Base-by-base conservation (phyloP, 2,797 vertebrate genomes). In the Channa striata region DNA sequence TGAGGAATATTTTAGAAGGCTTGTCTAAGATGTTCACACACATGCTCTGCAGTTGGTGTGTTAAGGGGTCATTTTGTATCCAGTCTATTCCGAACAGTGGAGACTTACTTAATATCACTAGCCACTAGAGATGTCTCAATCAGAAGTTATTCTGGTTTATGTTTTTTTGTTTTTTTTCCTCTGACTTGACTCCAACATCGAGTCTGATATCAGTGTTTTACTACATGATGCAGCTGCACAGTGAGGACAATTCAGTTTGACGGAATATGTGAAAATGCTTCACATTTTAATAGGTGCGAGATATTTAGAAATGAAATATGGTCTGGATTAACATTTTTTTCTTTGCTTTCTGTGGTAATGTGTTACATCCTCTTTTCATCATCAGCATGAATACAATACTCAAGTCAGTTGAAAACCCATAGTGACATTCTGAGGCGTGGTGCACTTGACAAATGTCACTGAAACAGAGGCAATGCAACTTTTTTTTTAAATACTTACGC, bases 21-120 rank as follows among this genome's bases (percentile, higher is more conserved):
- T 86, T 54, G 65, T 82, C 70, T 68, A 82, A 89, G 89, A 93
- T 89, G 85, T 88, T 89, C 87, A 57, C 80, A 81, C 72, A 62
- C 76, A 39, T 64, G 53, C 82, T 68, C 44, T 43, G 46, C 49
- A 62, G 71, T 66, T 53, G 64, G 47, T 62, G 73, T 78, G 78
- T 85, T 78, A 78, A 84, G 74, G 78, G 81, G 81, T 72, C 57
- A 84, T 87, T 90, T 88, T 30, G 66, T 89, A 87, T 90, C 81
- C 77, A 52, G 78, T 91, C 54, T 62, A 58, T 85, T 70, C 68
- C 11, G 36, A 83, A 80, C 74, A 78, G 61, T 77, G 57, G 30
- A 69, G 44, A 50, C 58, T 62, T 56, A 69, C 49, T 11, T 37
- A 69, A 71, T 74, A 77, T 75, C 43, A 47, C 68, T 75, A 62